phyloP scores from a whole-genome alignment of 1,140 invertebrate species.

The Stegodyphus mimosarum region DNA sequence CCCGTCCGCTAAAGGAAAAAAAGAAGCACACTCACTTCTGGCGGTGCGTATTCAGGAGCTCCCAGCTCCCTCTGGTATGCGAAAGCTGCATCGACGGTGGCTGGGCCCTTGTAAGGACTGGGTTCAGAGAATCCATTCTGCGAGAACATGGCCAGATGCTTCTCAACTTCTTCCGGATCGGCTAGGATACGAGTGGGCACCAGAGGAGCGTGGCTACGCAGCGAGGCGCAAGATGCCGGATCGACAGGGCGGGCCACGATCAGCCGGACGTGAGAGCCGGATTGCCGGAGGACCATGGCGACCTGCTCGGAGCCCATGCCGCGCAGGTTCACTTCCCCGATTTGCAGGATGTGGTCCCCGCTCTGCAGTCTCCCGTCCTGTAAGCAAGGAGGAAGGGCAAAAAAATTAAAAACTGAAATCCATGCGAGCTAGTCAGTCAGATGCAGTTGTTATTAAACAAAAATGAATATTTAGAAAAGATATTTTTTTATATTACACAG shows the following conservation, averaged over 20 bases:
- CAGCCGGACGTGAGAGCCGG: constrained; percentile 85
- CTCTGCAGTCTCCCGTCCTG: constrained; percentile 87
- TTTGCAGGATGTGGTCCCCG: constrained; percentile 94
- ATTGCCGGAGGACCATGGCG: constrained; percentile 88
- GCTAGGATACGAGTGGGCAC: constrained; percentile 85
- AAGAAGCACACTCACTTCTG: neutral
- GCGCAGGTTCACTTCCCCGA: constrained; percentile 90
- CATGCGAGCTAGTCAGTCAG: too few species aligned
- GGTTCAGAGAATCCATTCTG: constrained; percentile 31
- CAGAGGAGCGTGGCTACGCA: constrained; percentile 81
- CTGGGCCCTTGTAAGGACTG: constrained; percentile 42
- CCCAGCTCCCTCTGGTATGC: constrained; percentile 42
- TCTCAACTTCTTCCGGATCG: constrained; percentile 86
- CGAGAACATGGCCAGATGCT: constrained; percentile 75
- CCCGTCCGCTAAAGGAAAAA: too few species aligned
- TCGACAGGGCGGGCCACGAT: constrained; percentile 89
- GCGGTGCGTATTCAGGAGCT: neutral
- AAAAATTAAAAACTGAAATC: neutral
- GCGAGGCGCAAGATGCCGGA: constrained; percentile 77
- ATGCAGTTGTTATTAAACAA: too few species aligned
- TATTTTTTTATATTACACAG: too few species aligned
- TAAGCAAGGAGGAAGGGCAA: constrained; percentile 58
- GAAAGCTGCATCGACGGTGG: constrained; percentile 18
- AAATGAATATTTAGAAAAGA: too few species aligned
- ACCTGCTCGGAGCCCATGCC: constrained; percentile 94